A percentile compares a stretch with the other conserved stretches of the same genome.
phyloP scores from a whole-genome alignment of 2,797 vertebrate genomes.

The Eremophila alpestris region DNA sequence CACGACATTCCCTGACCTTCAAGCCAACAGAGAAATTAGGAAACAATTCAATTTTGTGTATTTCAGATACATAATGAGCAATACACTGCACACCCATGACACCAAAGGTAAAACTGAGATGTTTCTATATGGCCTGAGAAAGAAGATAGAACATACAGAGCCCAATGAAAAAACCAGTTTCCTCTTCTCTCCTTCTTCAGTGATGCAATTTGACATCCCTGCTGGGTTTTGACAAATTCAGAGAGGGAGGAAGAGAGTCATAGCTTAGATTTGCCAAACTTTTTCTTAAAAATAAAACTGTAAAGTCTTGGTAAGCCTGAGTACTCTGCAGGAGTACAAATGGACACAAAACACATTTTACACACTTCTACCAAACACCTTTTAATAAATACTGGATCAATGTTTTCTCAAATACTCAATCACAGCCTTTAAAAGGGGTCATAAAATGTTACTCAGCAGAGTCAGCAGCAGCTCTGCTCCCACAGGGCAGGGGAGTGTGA shows the following conservation, averaged over 20 bases:
- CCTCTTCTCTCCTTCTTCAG: not conserved
- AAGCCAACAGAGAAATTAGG: not conserved
- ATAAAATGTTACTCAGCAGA: slow-evolving; percentile 27
- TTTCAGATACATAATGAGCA: not conserved
- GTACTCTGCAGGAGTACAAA: not conserved
- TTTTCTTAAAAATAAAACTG: not conserved
- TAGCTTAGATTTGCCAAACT: not conserved
- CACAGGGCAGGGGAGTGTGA: slow-evolving; percentile 15
- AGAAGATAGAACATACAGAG: not conserved
- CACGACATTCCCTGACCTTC: not conserved
- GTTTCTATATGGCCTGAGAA: not conserved
- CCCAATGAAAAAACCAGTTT: not conserved
- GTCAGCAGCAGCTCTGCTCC: slow-evolving; percentile 17
- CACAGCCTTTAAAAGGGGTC: slow-evolving; percentile 5
- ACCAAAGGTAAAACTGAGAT: not conserved
- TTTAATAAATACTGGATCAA: slow-evolving; percentile 2
- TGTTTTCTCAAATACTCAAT: not conserved
- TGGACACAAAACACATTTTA: not conserved
- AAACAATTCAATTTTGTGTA: not conserved
- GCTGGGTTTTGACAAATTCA: not conserved
- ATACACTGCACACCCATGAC: not conserved
- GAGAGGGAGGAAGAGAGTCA: not conserved
- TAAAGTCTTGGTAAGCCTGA: not conserved
- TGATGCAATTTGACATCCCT: not conserved
- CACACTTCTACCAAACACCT: not conserved